Evolutionary conservation across 2,113 vertebrate genomes (phyloP).

Genomic region (Eonycteris spelaea): DNA sequence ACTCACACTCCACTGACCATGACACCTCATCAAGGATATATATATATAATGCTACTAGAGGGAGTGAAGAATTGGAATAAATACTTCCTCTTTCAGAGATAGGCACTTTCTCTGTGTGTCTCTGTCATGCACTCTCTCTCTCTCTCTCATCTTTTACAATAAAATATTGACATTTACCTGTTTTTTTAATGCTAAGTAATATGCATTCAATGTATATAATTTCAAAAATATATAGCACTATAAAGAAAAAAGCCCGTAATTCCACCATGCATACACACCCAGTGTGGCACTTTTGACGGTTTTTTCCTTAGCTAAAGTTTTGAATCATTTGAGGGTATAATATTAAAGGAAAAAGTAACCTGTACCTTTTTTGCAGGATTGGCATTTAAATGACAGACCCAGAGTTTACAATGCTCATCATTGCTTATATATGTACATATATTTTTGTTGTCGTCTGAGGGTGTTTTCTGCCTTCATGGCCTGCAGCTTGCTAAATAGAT

Average conservation of each 20-base stretch:
- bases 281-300: neutral
- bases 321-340: neutral
- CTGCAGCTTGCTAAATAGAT: slow-evolving; percentile 4
- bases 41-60: neutral
- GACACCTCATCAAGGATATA: neutral
- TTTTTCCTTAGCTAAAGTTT: neutral
- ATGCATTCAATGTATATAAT: neutral
- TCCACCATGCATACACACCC: neutral
- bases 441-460: neutral
- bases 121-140: neutral
- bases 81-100: neutral
- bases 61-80: neutral
- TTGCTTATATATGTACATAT: neutral
- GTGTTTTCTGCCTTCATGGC: slow-evolving; percentile 35
- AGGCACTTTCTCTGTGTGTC: neutral
- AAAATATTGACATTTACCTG: neutral
- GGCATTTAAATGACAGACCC: slow-evolving; percentile 7
- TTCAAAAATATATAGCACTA: neutral
- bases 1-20: neutral
- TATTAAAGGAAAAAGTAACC: neutral
- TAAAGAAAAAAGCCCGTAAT: neutral
- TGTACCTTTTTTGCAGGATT: neutral
- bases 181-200: neutral
- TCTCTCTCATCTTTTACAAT: neutral
- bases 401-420: neutral